Conservation (phyloP, 2,113 vertebrate genomes). For the Sialia sialis region DNA sequence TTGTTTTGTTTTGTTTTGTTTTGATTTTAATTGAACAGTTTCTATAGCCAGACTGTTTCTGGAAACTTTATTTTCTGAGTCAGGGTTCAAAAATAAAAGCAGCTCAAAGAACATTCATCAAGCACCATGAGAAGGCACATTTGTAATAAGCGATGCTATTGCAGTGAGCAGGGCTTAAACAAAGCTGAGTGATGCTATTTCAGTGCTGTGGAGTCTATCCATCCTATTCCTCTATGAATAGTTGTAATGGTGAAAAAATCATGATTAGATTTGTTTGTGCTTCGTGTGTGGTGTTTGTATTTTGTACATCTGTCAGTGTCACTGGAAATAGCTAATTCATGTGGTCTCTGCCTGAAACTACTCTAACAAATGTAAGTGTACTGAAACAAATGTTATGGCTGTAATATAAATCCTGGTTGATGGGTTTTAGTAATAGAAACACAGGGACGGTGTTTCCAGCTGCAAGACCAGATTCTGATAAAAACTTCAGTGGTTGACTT, state of each 20-base stretch:
- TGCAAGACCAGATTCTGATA: background rate
- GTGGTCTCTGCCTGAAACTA: background rate
- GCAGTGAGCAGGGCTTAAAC: background rate
- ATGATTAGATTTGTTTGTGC: background rate
- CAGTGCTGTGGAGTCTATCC: background rate
- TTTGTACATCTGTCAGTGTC: background rate
- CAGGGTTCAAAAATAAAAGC: background rate
- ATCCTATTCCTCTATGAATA: background rate
- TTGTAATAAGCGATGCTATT: background rate
- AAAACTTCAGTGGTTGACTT: background rate
- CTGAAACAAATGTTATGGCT: background rate
- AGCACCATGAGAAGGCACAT: background rate
- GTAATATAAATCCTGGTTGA: background rate
- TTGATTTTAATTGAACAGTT: background rate
- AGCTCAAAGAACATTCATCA: background rate
- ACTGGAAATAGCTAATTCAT: conserved; percentile 19
- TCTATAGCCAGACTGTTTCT: background rate
- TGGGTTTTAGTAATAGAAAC: background rate
- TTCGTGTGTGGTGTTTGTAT: background rate
- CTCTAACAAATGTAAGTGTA: background rate
- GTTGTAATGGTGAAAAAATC: background rate
- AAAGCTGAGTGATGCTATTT: background rate
- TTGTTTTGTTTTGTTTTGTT: background rate
- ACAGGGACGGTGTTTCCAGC: background rate
- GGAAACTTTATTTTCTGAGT: background rate